Conservation (phyloP, 2,888 invertebrate genomes). For the Chorisops tibialis region DNA sequence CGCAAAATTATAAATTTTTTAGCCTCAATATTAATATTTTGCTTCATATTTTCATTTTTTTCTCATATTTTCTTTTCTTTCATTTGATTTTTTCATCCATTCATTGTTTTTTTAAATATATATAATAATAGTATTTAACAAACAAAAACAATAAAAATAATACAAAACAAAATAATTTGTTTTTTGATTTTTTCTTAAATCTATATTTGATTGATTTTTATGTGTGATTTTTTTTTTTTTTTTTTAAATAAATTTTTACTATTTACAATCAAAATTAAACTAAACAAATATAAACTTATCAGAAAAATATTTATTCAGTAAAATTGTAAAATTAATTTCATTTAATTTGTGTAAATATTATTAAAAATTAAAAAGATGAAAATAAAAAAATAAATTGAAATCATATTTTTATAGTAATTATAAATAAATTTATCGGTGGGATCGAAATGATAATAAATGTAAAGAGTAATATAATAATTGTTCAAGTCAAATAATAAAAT, state of each 20-base stretch:
- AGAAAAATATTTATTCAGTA: too few relatives aligned
- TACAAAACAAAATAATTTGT: conserved; percentile 14
- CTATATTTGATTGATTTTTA: too few relatives aligned
- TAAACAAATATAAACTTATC: too few relatives aligned
- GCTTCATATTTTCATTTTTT: conserved; percentile 1
- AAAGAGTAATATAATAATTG: conserved; percentile 10
- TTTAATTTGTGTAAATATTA: too few relatives aligned
- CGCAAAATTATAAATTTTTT: conserved; percentile 12
- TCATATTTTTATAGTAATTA: too few relatives aligned
- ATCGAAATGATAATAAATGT: conserved; percentile 21
- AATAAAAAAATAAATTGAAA: too few relatives aligned
- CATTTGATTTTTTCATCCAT: conserved; percentile 5
- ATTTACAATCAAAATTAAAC: too few relatives aligned
- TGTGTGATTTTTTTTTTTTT: too few relatives aligned
- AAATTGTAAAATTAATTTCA: too few relatives aligned
- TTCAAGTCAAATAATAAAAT: conserved; percentile 26
- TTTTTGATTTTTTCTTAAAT: background rate
- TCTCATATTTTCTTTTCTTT: background rate
- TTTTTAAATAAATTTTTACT: too few relatives aligned
- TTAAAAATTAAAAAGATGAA: too few relatives aligned
- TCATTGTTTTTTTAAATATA: background rate
- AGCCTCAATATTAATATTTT: conserved; percentile 18
- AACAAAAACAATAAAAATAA: conserved; percentile 2
- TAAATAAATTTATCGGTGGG: conserved; percentile 35
- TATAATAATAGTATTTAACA: conserved; percentile 4